Evolutionary conservation across 2,797 vertebrate species (phyloP).

Genomic region (Coluber constrictor): DNA sequence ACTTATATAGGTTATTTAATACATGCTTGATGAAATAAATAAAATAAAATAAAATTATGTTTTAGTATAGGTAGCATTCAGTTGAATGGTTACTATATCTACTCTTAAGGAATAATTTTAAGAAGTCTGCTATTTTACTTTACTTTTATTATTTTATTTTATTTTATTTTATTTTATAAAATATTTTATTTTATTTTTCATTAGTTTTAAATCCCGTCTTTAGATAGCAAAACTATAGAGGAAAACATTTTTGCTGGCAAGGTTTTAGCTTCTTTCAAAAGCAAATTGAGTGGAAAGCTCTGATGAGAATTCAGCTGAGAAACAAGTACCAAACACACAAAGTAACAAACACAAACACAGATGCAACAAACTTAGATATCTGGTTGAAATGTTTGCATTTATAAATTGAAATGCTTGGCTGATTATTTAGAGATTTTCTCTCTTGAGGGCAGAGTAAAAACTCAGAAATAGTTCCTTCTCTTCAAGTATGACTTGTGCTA

Average conservation of each 20-base stretch:
- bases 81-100: neutral
- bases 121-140: neutral
- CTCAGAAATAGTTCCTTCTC: neutral
- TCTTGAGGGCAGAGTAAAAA: neutral
- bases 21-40: no score
- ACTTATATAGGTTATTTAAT: no score
- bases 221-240: conserved; percentile 1
- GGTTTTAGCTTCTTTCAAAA: neutral
- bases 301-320: conserved; percentile 25
- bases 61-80: neutral
- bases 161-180: no score
- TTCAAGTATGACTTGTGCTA: neutral
- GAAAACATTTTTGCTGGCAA: conserved; percentile 6
- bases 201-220: conserved; percentile 18
- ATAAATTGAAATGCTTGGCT: neutral
- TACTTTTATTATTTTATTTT: neutral
- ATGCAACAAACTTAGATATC: neutral
- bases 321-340: neutral
- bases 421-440: neutral
- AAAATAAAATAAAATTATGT: neutral
- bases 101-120: neutral
- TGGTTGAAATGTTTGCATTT: conserved; percentile 10
- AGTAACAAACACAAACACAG: neutral
- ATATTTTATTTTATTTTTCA: neutral
- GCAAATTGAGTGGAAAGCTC: conserved; percentile 16